Conservation (phyloP, 2,113 vertebrate species). For the Brevimyrus niger region DNA sequence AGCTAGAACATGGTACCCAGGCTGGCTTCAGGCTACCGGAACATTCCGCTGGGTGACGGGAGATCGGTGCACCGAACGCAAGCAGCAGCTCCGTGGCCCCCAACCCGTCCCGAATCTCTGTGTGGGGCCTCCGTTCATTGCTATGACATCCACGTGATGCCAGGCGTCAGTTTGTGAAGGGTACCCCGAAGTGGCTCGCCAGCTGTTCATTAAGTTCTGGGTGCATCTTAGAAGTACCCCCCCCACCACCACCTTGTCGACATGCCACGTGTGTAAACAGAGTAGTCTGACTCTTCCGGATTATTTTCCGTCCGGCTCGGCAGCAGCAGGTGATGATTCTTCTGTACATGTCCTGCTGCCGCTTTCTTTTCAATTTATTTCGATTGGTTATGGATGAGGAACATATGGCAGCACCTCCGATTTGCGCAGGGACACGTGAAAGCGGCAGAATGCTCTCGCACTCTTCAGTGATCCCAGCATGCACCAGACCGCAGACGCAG, state of each 20-base stretch:
- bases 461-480: not conserved
- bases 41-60: not conserved
- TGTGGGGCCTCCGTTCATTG: not conserved
- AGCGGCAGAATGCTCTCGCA: not conserved
- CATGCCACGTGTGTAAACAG: not conserved
- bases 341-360: not conserved
- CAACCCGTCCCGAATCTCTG: not conserved
- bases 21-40: not conserved
- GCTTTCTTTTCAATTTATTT: conserved; percentile 18
- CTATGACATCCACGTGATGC: not conserved
- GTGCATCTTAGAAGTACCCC: not conserved
- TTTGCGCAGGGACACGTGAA: not conserved
- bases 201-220: not conserved
- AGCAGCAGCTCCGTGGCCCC: not conserved
- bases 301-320: not conserved
- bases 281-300: not conserved
- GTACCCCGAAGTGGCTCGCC: not conserved
- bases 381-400: conserved; percentile 18
- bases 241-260: not conserved
- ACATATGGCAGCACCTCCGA: not conserved
- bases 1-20: not conserved
- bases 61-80: not conserved
- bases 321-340: not conserved
- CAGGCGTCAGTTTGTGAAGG: not conserved
- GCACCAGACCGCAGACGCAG: not conserved